These are phyloP conservation scores for Anguilla megastoma DNA, from an alignment of 2,797 vertebrate genomes.

Conservation along the genomic window DNA sequence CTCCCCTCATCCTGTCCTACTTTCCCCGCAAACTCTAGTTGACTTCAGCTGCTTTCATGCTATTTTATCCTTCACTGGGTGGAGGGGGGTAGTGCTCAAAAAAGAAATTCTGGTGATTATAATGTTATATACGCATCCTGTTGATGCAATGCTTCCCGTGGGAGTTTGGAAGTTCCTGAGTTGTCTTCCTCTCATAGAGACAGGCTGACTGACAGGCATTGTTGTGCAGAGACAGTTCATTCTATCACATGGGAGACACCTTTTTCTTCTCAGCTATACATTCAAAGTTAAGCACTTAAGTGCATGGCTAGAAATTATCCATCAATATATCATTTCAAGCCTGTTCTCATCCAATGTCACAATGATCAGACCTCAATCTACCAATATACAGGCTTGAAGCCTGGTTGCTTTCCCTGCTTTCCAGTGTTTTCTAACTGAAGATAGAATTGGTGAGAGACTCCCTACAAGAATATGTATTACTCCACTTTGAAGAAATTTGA, in stretches of 20 bases:
- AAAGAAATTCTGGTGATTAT: background rate
- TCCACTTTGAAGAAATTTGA: background rate
- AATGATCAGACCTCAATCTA: background rate
- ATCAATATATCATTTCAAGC: background rate
- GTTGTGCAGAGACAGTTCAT: background rate
- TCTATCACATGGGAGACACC: background rate
- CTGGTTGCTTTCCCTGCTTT: background rate
- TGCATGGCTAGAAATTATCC: background rate
- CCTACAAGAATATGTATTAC: background rate
- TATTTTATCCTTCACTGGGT: background rate
- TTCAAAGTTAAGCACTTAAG: background rate
- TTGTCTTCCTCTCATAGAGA: background rate
- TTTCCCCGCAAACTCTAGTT: background rate
- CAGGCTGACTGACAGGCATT: background rate
- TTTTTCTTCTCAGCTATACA: background rate
- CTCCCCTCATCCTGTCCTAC: background rate
- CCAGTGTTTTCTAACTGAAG: background rate
- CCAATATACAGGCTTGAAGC: background rate
- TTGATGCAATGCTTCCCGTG: background rate
- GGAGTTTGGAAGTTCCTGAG: background rate
- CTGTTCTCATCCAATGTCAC: background rate
- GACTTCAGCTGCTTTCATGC: constrained; percentile 12
- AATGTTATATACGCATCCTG: background rate
- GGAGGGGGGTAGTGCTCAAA: background rate
- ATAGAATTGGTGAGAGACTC: background rate